These are phyloP conservation scores for Thereva nobilitata DNA, from an alignment of 2,888 invertebrate species.

Conservation along the genomic window DNA sequence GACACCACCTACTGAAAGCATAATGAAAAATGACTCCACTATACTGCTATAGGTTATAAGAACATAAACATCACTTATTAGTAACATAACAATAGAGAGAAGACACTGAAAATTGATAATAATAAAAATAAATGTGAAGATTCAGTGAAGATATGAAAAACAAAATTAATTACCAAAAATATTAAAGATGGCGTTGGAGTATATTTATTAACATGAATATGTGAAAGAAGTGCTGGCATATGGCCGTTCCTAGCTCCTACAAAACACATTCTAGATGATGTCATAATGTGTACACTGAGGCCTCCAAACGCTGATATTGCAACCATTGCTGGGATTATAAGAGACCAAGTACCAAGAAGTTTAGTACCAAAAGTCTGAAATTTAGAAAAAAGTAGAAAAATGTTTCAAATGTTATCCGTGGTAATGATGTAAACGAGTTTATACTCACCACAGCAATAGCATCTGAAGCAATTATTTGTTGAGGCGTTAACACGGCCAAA, in stretches of 20 bases:
- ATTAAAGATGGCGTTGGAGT: slow-evolving; percentile 82
- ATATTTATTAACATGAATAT: slow-evolving; percentile 74
- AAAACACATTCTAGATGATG: slow-evolving; percentile 89
- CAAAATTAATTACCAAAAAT: slow-evolving; percentile 69
- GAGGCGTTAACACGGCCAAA: slow-evolving; percentile 80
- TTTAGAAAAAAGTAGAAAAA: slow-evolving; percentile 17
- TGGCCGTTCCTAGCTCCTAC: slow-evolving; percentile 90
- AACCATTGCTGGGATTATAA: slow-evolving; percentile 89
- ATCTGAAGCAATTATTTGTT: slow-evolving; percentile 82
- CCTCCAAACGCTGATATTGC: slow-evolving; percentile 92
- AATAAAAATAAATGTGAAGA: too few species aligned
- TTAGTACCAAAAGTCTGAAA: slow-evolving; percentile 80
- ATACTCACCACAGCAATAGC: slow-evolving; percentile 91
- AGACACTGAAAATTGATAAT: slow-evolving; percentile 67
- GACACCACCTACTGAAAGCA: slow-evolving; percentile 82
- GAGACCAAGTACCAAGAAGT: slow-evolving; percentile 72
- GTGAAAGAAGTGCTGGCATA: slow-evolving; percentile 78
- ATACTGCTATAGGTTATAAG: slow-evolving; percentile 91
- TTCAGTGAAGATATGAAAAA: neutral
- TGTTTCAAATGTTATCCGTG: too few species aligned
- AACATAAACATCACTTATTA: slow-evolving; percentile 80
- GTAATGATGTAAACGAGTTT: slow-evolving; percentile 3
- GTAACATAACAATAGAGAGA: slow-evolving; percentile 82
- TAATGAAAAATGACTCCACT: slow-evolving; percentile 91
- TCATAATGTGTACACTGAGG: slow-evolving; percentile 92